Evolutionary conservation across 2,888 invertebrate species (phyloP), one percentile per base, ranked within the genome.

Genomic region (Drosophila peninsularis): DNA sequence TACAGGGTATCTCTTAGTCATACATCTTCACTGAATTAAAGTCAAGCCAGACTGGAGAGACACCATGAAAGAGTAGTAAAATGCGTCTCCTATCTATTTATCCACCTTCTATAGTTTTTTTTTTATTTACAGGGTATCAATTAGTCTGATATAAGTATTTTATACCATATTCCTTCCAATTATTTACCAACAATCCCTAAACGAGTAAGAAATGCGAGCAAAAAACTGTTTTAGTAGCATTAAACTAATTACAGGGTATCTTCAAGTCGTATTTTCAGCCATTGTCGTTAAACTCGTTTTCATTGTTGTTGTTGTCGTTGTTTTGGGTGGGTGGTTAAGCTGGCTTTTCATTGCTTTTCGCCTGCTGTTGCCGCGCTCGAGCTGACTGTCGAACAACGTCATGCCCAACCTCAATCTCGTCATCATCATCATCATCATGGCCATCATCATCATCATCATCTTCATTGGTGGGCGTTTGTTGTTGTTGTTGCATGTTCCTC

Each of bases 311-410:
- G 71, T 57, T 64, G 70, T 14, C 21, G 42, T n/a, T 44, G 44
- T 1, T 65, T 45, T 45, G 27, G 45, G 45, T 73, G 80, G 78
- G 67, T 75, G 85, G 66, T 62, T 74, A 62, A 65, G 58, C 75
- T 71, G 80, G 70, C 17, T 75, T 80, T 47, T 83, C 71, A 78
- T 74, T 71, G 84, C 65, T 74, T 57, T 72, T 2, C 36, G 34
- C 62, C 71, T 53, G 70, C 56, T 72, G 36, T 68, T 75, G 79
- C 73, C 67, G 61, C 69, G 80, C 45, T 30, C 19, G 27, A 17
- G 71, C 82, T 71, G 71, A 70, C 73, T 73, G 80, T 72, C 80
- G 80, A 74, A 67, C 68, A 62, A 47, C 72, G 49, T 68, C 68
- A 47, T 62, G 56, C 32, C 13, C 41, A 50, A 47, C 49, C 39